Base-by-base conservation (phyloP, 1,140 invertebrate species). In the Bombyx mandarina region DNA sequence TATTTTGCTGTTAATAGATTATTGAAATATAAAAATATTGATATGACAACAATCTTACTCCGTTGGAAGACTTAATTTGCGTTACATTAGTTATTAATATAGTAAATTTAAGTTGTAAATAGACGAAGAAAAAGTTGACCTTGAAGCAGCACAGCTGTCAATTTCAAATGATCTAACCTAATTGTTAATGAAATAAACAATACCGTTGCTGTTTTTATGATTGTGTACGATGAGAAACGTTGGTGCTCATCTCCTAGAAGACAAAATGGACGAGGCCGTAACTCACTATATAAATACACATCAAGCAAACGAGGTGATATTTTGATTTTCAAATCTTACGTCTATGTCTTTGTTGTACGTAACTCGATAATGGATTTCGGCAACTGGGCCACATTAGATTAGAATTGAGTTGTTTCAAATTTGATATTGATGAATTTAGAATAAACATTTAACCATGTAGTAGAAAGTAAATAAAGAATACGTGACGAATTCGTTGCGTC, bases 201-300 rank as follows among this genome's bases (percentile, higher is more conserved):
- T 51, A 69, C 60, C 54, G 48, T 58, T 35, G 48, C 42, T 56
- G 44, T 54, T 60, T 66, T 50, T 58, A 62, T 50, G 53, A 57
- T 48, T 43, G 49, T 52, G 43, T 22, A 73, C 45, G n/a, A 80
- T 81, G 78, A 77, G 77, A 52, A 79, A 57, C 52, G 77, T 81
- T 6, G 72, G 72, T 63, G 52, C 73, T 8, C 78, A 81, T 73
- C 61, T 83, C 22, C 56, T 83, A 49, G 78, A 73, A 54, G 76
- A 79, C 57, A 80, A 80, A 68, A 85, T 85, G 71, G 79, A 85
- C 44, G 82, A 85, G 57, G 73, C 76, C 0, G 80, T 85, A 8
- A 82, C 73, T 6, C 80, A 85, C 58, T 85, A 82, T 51, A 85
- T 85, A 42, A 79, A 74, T 68, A 69, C 79, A 6, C 79, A 81